These are phyloP conservation scores for Idaea aversata DNA, from an alignment of 2,888 invertebrate genomes.

Conservation along the genomic window DNA sequence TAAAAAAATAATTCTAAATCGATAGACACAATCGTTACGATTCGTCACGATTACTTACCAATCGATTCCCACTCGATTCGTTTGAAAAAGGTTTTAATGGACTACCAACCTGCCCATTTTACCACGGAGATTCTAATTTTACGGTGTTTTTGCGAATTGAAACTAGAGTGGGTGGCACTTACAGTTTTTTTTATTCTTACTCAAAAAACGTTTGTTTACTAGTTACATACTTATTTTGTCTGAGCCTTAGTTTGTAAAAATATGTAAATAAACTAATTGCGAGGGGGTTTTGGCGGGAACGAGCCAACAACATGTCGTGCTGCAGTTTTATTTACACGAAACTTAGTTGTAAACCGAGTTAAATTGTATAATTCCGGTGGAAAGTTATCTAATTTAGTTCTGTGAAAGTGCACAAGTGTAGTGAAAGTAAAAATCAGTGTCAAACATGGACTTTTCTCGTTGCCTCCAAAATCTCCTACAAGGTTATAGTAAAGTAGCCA, in stretches of 20 bases:
- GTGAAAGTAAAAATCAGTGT: too few species aligned
- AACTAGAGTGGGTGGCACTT: not conserved
- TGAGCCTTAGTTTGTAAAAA: not conserved
- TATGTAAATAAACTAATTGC: not conserved
- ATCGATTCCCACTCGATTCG: conserved; percentile 7
- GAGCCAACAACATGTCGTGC: too few species aligned
- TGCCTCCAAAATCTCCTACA: too few species aligned
- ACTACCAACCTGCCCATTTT: conserved; percentile 32
- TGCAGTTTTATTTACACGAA: too few species aligned
- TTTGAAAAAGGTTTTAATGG: conserved; percentile 5
- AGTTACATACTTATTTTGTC: not conserved
- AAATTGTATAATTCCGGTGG: too few species aligned
- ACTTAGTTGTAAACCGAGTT: too few species aligned
- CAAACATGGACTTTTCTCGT: too few species aligned
- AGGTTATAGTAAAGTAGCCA: too few species aligned
- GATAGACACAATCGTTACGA: not conserved
- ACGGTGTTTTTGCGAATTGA: not conserved
- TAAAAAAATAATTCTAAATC: not conserved
- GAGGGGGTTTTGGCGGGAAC: too few species aligned
- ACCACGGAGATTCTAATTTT: conserved; percentile 48
- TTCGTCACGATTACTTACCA: not conserved
- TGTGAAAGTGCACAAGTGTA: too few species aligned
- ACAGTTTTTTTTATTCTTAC: not conserved
- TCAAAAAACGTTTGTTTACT: not conserved
- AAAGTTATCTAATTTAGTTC: too few species aligned